These are phyloP conservation scores for Redunca redunca DNA, from an alignment of 2,113 vertebrate species.

Conservation along the genomic window DNA sequence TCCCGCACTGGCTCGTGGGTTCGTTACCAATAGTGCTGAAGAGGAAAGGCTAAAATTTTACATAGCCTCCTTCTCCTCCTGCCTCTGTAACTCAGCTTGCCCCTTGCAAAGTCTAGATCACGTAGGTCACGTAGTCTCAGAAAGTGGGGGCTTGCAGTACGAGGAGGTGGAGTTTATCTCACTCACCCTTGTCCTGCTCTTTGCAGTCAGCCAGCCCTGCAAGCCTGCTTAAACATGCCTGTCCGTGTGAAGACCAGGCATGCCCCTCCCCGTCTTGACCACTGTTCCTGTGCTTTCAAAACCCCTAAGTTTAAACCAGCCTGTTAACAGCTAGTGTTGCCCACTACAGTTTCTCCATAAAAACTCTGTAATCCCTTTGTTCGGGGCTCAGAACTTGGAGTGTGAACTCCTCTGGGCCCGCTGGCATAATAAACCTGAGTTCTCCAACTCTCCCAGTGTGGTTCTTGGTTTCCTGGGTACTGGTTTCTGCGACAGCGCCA, in stretches of 20 bases:
- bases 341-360: neutral
- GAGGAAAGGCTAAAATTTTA: neutral
- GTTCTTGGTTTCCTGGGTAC: neutral
- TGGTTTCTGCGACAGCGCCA: rapidly evolving
- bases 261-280: neutral
- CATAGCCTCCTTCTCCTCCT: neutral
- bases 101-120: neutral
- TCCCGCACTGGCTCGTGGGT: neutral
- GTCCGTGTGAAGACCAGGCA: neutral
- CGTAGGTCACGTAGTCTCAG: rapidly evolving
- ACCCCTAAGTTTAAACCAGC: neutral
- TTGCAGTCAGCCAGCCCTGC: neutral
- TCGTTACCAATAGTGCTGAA: neutral
- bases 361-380: neutral
- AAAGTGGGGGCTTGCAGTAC: neutral
- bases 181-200: neutral
- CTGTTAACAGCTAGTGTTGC: neutral
- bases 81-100: neutral
- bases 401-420: neutral
- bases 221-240: neutral
- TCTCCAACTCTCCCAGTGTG: neutral
- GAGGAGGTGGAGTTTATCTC: neutral
- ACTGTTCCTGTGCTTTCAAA: neutral
- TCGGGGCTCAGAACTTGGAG: neutral
- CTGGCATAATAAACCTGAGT: neutral